These are phyloP conservation scores for Epirrhoe alternata DNA, from an alignment of 2,888 invertebrate species.

Conservation along the genomic window DNA sequence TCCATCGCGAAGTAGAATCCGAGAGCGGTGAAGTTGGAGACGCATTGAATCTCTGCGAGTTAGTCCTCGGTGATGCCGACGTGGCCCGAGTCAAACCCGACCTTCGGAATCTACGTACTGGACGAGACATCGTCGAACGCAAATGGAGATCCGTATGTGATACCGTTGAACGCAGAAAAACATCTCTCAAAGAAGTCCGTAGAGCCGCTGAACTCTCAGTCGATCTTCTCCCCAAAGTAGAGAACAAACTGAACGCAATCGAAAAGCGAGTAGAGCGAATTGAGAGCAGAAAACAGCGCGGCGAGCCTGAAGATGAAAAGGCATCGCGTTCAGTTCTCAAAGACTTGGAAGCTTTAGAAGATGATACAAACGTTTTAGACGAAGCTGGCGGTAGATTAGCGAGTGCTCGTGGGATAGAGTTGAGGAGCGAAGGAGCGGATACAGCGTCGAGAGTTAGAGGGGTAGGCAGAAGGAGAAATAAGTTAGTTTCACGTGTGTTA, in stretches of 20 bases:
- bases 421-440: constrained; percentile 87
- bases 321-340: constrained; percentile 85
- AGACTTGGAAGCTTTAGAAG: constrained; percentile 86
- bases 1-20: constrained; percentile 90
- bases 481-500: constrained; percentile 85
- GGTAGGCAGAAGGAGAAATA: constrained; percentile 88
- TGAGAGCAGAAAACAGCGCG: constrained; percentile 73
- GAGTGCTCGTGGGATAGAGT: constrained; percentile 87
- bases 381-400: constrained; percentile 89
- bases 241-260: constrained; percentile 84
- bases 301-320: constrained; percentile 80
- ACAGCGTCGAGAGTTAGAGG: constrained; percentile 87
- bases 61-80: constrained; percentile 90
- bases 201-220: constrained; percentile 88
- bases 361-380: constrained; percentile 87
- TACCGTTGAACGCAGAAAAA: constrained; percentile 87
- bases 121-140: constrained; percentile 89
- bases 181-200: constrained; percentile 69
- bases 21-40: constrained; percentile 92
- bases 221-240: constrained; percentile 87
- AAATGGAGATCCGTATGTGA: constrained; percentile 92
- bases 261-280: constrained; percentile 86
- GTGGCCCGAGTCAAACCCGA: constrained; percentile 89
- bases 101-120: constrained; percentile 87
- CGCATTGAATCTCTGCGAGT: constrained; percentile 91